Evolutionary conservation across 2,113 vertebrate genomes (phyloP), one percentile per base, ranked within the genome.

Genomic region (Pristiophorus japonicus): DNA sequence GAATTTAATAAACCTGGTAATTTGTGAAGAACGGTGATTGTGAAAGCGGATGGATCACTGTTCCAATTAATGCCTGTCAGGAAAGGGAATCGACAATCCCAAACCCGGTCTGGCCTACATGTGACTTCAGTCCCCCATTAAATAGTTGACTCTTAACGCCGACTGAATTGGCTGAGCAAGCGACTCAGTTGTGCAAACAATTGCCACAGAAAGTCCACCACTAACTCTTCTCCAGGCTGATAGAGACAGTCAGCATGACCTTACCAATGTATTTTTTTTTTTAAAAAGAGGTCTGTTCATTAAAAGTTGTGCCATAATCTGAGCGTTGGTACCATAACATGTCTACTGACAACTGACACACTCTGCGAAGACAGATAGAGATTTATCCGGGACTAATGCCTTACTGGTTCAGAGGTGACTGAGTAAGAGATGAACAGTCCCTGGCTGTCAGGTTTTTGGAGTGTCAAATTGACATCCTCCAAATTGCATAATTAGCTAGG

Each of bases 401-500:
- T 91, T 55, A 62, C 12, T n/a, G 87, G 27, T 90, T 59, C 87
- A n/a, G 87, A 90, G 16, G 30, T 62, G 87, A 91, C 87, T 91
- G 55, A 59, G 14, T 91, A 91, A 91, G 55, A 62, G 55, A 91
- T 62, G 30, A 55, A 11, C 45, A 55, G 51, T 8, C 51, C 51
- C 51, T 59, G 87, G 30, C 87, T 91, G 87, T 62, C 87, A 91
- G 12, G 30, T 59, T 59, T 91, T 91, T 20, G 34, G 87, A 62
- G 55, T 1, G 55, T 91, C 87, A 91, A 91, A 62, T 16, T 91
- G 87, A 91, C 87, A 62, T 59, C 87, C 55, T 88, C 55, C 87
- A 62, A 62, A 34, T 59, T 62, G 30, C 5, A 12, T 91, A 91
- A 91, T 62, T 34, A 91, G 87, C 87, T 30, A 59, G 55, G 55